Base-by-base conservation (phyloP, 2,797 vertebrate genomes). In the Semotilus atromaculatus region DNA sequence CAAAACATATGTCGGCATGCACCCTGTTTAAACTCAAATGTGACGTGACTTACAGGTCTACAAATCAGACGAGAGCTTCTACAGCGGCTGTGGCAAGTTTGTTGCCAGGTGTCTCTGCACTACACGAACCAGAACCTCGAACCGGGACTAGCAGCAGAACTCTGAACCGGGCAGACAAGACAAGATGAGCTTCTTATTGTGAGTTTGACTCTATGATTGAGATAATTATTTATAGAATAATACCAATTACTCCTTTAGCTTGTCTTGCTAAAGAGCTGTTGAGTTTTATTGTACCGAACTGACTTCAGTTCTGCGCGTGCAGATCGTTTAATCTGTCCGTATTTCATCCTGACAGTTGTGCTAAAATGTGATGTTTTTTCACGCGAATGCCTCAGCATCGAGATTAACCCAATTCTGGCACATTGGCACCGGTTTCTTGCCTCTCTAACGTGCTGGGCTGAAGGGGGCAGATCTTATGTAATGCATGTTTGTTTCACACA, bases 141-240 rank as follows among this genome's bases (percentile, higher is more conserved):
- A 70, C 40, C 64, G 64, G n/a, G 16, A 40, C 40, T 10, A 55
- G 31, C 48, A 60, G n/a, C 34, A 2, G 38, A 29, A 1, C 55
- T 29, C 55, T 11, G 43, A 4, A 68, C 38, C 66, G 66, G 18
- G 3, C 58, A 7, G 5, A 82, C 66, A 29, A 43, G 10, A 76
- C 93, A 95, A 90, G 85, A 95, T 96, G 95, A 95, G 94, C 90
- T 95, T 96, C 90, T 91, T 95, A 53, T 96, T 96, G 95, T 96
- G 84, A 96, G 95, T 95, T 43, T 68, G 58, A 7, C 16, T 19
- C 5, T 51, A 0, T 45, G 13, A 66, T 53, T 75, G 19, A 40
- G 9, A 29, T 5, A 5, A 8, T 71, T 40, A 5, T 60, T 23
- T 48, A 18, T 23, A 10, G 10, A 23, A 18, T 11, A 11, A 40